These are phyloP conservation scores for Bagarius yarrelli DNA, from an alignment of 2,113 vertebrate species.

Conservation along the genomic window DNA sequence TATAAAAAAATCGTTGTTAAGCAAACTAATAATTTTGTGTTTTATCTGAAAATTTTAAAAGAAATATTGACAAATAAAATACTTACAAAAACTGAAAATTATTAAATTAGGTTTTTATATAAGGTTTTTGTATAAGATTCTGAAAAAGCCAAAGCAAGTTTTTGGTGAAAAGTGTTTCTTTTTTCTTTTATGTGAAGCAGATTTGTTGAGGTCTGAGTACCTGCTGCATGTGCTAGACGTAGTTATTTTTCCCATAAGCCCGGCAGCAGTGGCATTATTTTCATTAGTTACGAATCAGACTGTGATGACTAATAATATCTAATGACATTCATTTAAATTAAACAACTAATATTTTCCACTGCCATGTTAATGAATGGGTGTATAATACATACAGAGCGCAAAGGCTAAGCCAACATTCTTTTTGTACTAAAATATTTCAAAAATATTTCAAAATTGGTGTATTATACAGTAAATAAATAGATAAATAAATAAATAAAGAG, in stretches of 20 bases:
- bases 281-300: background rate
- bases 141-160: too few relatives aligned
- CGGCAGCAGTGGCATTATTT: background rate
- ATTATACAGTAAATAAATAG: slow-evolving; percentile 2
- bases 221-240: background rate
- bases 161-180: background rate
- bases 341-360: background rate
- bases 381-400: slow-evolving; percentile 22
- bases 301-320: background rate
- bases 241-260: background rate
- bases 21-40: too few relatives aligned
- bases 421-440: slow-evolving; percentile 29
- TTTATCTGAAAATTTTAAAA: too few relatives aligned
- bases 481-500: background rate
- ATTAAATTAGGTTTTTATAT: too few relatives aligned
- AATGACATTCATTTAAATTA: background rate
- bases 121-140: too few relatives aligned
- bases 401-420: slow-evolving; percentile 25
- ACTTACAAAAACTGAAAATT: too few relatives aligned
- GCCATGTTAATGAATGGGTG: slow-evolving; percentile 4
- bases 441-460: slow-evolving; percentile 44
- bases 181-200: background rate
- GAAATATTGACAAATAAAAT: too few relatives aligned
- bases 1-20: too few relatives aligned
- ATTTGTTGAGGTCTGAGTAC: background rate